Percentiles rank a stretch among this genome's conserved stretches.
Conservation (phyloP, 2,113 vertebrate species). For the Upupa epops region DNA sequence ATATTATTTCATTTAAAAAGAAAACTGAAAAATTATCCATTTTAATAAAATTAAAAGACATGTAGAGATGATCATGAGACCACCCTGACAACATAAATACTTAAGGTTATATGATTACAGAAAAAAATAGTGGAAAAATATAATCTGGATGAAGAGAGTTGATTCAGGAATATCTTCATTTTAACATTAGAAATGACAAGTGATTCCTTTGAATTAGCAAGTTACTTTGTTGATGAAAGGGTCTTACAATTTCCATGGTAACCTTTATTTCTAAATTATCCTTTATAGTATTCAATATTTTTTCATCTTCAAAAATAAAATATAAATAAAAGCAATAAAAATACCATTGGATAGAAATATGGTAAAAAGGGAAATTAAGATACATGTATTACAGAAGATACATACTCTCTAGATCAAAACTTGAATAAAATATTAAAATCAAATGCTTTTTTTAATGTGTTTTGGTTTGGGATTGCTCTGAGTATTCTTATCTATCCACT, state of each 20-base stretch:
- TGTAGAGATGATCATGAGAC: neutral
- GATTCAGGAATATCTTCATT: neutral
- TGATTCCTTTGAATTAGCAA: neutral
- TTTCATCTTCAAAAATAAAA: neutral
- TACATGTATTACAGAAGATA: neutral
- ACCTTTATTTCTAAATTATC: neutral
- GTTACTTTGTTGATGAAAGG: neutral
- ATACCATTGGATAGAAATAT: constrained; percentile 32
- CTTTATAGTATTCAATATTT: neutral
- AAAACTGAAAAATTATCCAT: neutral
- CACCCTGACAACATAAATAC: neutral
- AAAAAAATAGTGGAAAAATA: neutral
- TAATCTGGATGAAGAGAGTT: neutral
- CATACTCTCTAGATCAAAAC: neutral
- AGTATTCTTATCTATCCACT: neutral
- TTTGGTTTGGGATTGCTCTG: accelerated
- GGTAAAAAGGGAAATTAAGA: neutral
- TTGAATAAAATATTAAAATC: neutral
- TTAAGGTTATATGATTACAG: neutral
- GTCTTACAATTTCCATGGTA: neutral
- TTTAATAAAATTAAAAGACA: neutral
- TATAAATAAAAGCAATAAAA: neutral
- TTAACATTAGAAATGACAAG: neutral
- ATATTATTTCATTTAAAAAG: too few species aligned
- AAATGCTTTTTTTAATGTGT: neutral